A percentile compares a stretch with the other conserved stretches of the same genome.
phyloP scores from a whole-genome alignment of 2,888 invertebrate species.

The Nemoura dubitans region DNA sequence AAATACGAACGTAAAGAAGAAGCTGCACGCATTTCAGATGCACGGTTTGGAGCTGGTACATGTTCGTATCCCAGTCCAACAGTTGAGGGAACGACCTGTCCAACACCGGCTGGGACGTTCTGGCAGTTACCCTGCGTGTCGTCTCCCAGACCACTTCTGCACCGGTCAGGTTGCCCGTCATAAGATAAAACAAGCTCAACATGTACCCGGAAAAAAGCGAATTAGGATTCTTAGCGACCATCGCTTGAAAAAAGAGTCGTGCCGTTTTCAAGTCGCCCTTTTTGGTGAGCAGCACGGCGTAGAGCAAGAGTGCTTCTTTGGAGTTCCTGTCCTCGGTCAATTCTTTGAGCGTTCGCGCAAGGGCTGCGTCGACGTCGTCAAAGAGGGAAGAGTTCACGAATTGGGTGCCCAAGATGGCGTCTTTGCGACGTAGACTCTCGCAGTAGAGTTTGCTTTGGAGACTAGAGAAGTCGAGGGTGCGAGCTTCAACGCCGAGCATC shows the following conservation, averaged over 20 bases:
- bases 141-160: conserved; percentile 56
- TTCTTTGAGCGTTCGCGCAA: background rate
- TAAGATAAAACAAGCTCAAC: conserved; percentile 57
- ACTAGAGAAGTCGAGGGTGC: conserved; percentile 4
- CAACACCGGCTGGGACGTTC: background rate
- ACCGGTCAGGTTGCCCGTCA: conserved; percentile 55
- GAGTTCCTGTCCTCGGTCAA: background rate
- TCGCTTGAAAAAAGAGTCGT: conserved; percentile 55
- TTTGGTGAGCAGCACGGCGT: conserved; percentile 16
- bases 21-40: conserved; percentile 56
- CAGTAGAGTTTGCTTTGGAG: conserved; percentile 57
- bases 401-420: background rate
- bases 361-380: background rate
- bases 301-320: background rate
- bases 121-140: background rate
- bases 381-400: background rate
- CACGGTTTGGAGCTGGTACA: conserved; percentile 54
- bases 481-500: background rate
- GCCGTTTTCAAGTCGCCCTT: background rate
- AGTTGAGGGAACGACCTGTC: conserved; percentile 52
- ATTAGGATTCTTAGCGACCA: conserved; percentile 55
- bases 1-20: conserved; percentile 56
- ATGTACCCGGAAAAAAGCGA: conserved; percentile 59
- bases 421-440: conserved; percentile 58
- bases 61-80: conserved; percentile 56